Evolutionary conservation across 2,888 invertebrate species (phyloP).

Genomic region (Cantharis rufa): DNA sequence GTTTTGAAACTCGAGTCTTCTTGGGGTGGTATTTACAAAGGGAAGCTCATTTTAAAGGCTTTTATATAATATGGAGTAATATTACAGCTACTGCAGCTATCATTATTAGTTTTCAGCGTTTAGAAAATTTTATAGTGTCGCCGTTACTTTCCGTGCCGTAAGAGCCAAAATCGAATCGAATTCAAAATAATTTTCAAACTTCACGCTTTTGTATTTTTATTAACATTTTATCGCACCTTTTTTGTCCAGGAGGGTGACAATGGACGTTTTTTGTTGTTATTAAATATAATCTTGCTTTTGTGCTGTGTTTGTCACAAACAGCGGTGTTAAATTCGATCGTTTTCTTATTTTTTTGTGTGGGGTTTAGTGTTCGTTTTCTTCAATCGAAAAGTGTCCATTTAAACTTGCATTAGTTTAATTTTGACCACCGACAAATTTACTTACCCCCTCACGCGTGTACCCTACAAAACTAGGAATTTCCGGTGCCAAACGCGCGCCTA

Average conservation of each 20-base stretch:
- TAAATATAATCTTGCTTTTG: conserved; percentile 39
- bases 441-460: conserved; percentile 44
- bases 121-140: not conserved
- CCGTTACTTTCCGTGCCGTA: not conserved
- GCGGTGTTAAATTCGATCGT: conserved; percentile 46
- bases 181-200: not conserved
- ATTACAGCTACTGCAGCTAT: conserved; percentile 47
- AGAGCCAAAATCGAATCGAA: not conserved
- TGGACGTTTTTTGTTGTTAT: conserved; percentile 37
- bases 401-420: conserved; percentile 43
- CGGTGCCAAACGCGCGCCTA: conserved; percentile 52
- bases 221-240: conserved; percentile 32
- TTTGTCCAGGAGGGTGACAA: conserved; percentile 34
- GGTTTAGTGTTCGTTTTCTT: conserved; percentile 10
- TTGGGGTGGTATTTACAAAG: conserved; percentile 46
- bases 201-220: conserved; percentile 6
- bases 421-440: conserved; percentile 36
- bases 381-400: conserved; percentile 38
- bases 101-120: conserved; percentile 48
- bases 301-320: conserved; percentile 48
- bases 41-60: conserved; percentile 54
- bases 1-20: conserved; percentile 47
- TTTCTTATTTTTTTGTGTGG: not conserved
- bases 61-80: conserved; percentile 49
- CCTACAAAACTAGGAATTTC: conserved; percentile 49